These are phyloP conservation scores for Lasioglossum calceatum DNA, from an alignment of 2,888 invertebrate genomes.

Conservation along the genomic window DNA sequence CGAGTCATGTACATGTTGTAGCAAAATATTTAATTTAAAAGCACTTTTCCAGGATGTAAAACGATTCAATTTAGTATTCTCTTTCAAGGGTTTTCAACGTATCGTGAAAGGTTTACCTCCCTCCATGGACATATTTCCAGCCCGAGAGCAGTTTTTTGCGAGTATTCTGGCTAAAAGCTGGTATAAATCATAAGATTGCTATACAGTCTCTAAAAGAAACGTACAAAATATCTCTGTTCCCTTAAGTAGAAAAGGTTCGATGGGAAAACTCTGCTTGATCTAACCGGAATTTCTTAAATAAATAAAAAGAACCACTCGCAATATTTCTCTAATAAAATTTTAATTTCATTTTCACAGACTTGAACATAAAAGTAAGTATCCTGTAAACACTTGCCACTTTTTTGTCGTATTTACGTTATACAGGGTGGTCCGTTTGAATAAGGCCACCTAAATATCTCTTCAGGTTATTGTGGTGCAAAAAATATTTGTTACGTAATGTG, in stretches of 20 bases:
- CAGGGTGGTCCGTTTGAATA: no score
- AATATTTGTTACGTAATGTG: no score
- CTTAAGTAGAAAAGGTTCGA: conserved; percentile 32
- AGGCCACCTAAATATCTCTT: no score
- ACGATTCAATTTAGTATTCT: conserved; percentile 64
- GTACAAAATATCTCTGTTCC: conserved; percentile 59
- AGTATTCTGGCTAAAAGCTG: conserved; percentile 82
- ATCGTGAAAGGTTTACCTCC: conserved; percentile 61
- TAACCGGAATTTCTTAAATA: conserved; percentile 2
- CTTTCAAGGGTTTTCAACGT: conserved; percentile 51
- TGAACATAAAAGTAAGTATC: background rate
- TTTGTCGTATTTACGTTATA: background rate
- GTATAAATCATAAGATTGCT: conserved; percentile 81
- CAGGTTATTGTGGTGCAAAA: no score
- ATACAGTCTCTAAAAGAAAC: conserved; percentile 80
- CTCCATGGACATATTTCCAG: conserved; percentile 71
- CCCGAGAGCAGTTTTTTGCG: conserved; percentile 74
- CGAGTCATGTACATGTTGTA: conserved; percentile 2
- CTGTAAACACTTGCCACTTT: background rate
- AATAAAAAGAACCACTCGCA: background rate
- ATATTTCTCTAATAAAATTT: background rate
- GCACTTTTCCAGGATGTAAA: conserved; percentile 19
- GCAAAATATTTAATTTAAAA: conserved; percentile 26
- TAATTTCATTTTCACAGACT: background rate
- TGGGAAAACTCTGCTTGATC: conserved; percentile 1